Conservation (phyloP, 2,797 vertebrate species). For the Phataginus tricuspis region DNA sequence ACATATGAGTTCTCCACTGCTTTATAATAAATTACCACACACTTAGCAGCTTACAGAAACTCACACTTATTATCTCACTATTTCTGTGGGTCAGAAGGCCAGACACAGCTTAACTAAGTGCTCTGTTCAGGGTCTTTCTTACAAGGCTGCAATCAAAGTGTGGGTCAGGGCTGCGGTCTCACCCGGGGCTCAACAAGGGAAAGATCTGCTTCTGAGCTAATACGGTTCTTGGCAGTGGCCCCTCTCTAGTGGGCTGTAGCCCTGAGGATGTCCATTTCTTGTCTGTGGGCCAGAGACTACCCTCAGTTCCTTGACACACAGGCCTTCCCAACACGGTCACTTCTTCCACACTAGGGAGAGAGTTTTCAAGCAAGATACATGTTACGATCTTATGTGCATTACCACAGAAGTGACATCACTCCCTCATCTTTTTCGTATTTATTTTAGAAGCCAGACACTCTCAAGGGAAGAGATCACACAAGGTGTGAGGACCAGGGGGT, state of each 20-base stretch:
- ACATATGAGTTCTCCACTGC: background rate
- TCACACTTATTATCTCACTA: background rate
- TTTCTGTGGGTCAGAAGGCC: background rate
- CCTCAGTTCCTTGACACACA: background rate
- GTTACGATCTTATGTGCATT: background rate
- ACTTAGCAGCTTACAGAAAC: background rate
- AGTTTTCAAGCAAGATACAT: background rate
- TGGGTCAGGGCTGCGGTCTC: background rate
- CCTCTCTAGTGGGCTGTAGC: background rate
- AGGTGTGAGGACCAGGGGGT: background rate
- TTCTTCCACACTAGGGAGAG: background rate
- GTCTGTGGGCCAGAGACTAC: background rate
- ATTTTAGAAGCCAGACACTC: background rate
- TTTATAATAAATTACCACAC: background rate
- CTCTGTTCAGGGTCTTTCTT: background rate
- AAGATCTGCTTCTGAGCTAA: background rate
- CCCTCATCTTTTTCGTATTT: background rate
- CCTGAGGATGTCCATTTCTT: background rate
- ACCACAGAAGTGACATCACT: background rate
- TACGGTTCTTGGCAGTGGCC: accelerated
- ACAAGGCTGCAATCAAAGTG: background rate
- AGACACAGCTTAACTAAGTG: background rate
- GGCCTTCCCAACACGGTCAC: background rate
- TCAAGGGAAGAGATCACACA: background rate
- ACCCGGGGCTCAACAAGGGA: background rate